Evolutionary conservation across 2,113 vertebrate species (phyloP).

Genomic region (Nansenia antarctica): DNA sequence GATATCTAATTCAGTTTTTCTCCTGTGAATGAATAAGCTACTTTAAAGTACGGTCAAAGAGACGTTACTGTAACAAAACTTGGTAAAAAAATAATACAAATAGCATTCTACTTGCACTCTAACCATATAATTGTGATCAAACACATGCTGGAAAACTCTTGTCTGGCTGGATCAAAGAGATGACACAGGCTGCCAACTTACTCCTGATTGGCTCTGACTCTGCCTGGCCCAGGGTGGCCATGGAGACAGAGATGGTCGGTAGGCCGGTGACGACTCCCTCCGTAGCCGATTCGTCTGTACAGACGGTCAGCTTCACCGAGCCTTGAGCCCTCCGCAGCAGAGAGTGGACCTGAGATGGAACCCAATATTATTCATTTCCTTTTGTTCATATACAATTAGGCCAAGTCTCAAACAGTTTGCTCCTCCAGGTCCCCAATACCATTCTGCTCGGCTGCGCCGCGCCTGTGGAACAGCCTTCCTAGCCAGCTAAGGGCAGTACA

Average conservation of each 20-base stretch:
- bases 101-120: neutral
- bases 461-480: too few species aligned
- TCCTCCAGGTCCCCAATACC: too few species aligned
- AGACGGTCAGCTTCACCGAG: conserved; percentile 79
- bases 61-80: too few species aligned
- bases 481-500: too few species aligned
- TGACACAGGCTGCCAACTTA: conserved; percentile 61
- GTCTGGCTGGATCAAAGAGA: too few species aligned
- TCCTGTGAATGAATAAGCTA: neutral
- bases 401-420: too few species aligned
- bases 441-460: too few species aligned
- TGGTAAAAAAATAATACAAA: too few species aligned
- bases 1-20: neutral
- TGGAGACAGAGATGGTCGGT: conserved; percentile 38
- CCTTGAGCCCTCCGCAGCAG: conserved; percentile 77
- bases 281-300: conserved; percentile 55
- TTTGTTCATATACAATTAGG: too few species aligned
- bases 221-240: conserved; percentile 51
- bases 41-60: too few species aligned
- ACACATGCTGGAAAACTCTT: too few species aligned
- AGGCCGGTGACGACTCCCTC: conserved; percentile 50
- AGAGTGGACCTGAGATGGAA: conserved; percentile 77
- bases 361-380: conserved; percentile 11
- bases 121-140: neutral
- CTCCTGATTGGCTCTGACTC: conserved; percentile 78